Evolutionary conservation across 2,888 invertebrate genomes (phyloP).

Genomic region (Tetragnatha montana): DNA sequence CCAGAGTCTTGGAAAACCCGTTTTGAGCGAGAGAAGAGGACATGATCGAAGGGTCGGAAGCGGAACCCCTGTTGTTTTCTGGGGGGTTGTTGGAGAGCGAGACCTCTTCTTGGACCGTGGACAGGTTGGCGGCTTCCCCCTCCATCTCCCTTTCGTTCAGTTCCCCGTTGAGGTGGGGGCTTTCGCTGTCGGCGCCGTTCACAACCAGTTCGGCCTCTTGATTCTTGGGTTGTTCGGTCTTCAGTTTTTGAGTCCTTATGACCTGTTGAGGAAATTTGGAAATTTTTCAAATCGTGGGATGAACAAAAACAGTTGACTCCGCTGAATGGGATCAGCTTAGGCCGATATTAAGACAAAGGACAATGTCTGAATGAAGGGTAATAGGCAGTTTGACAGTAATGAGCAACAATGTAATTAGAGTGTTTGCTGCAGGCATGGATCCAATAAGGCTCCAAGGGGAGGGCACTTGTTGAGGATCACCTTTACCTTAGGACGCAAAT

Average conservation of each 20-base stretch:
- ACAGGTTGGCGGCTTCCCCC: constrained; percentile 21
- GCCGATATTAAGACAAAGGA: no score
- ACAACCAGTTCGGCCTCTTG: constrained; percentile 47
- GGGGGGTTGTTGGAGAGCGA: constrained; percentile 6
- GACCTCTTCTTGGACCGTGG: constrained; percentile 27
- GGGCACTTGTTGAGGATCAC: no score
- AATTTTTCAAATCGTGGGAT: no score
- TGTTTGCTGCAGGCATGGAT: no score
- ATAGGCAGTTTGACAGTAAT: no score
- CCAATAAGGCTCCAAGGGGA: no score
- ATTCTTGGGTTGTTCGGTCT: constrained; percentile 14
- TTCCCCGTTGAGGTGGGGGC: constrained; percentile 60
- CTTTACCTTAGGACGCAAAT: no score
- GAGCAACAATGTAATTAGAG: no score
- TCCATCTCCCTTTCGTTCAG: constrained; percentile 48
- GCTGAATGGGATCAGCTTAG: no score
- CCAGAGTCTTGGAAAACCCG: constrained; percentile 64
- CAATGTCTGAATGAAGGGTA: no score
- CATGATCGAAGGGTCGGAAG: constrained; percentile 56
- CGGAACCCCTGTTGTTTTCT: constrained; percentile 42
- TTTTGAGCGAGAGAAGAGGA: constrained; percentile 64
- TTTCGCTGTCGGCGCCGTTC: constrained; percentile 43
- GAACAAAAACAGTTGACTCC: no score
- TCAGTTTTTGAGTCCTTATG: constrained; percentile 50
- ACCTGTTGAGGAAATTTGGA: constrained; percentile 33